phyloP scores from a whole-genome alignment of 2,113 vertebrate species.

The Atrichornis clamosus region DNA sequence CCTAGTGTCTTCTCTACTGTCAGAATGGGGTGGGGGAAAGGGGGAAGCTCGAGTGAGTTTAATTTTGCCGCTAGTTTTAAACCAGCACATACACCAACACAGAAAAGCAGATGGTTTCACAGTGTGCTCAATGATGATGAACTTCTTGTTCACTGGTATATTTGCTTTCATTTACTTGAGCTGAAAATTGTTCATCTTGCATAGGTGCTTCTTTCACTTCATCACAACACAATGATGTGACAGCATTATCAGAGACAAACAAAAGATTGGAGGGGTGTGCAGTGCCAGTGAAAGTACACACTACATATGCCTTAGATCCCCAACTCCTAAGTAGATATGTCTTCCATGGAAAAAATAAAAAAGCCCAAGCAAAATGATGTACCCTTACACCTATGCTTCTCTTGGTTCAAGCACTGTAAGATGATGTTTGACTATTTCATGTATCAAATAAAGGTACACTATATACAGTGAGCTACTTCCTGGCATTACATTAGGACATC shows the following conservation, averaged over 20 bases:
- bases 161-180: background rate
- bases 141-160: background rate
- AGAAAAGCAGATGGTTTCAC: background rate
- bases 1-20: background rate
- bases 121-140: background rate
- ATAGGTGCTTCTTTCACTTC: background rate
- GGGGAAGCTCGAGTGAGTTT: background rate
- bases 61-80: background rate
- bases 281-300: background rate
- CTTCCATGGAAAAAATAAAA: background rate
- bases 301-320: background rate
- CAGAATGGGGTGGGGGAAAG: background rate
- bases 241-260: background rate
- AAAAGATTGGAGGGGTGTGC: background rate
- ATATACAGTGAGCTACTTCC: background rate
- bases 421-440: conserved; percentile 5
- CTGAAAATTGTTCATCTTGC: background rate
- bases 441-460: background rate
- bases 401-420: background rate
- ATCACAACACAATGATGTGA: background rate
- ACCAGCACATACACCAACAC: background rate
- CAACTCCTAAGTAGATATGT: background rate
- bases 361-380: background rate
- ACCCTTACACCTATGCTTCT: background rate
- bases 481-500: background rate